A percentile compares a stretch with the other conserved stretches of the same genome.
These are phyloP conservation scores for Siderastrea siderea DNA, from an alignment of 92 coral and sea anemone genomes.

Conservation along the genomic window DNA sequence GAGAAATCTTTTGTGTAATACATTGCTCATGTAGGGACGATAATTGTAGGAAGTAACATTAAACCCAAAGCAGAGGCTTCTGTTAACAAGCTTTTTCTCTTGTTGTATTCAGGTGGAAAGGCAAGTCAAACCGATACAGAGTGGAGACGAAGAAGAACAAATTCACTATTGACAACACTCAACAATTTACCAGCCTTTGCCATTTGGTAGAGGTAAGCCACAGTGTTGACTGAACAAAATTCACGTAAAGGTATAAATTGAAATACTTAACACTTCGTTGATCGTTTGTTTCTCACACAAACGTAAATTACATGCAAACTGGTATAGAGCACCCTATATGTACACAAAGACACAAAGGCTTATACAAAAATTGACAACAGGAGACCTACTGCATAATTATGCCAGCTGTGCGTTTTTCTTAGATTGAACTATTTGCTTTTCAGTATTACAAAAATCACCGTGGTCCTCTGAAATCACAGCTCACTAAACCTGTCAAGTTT, in stretches of 20 bases:
- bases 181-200: constrained; percentile 49
- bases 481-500: constrained; percentile 28
- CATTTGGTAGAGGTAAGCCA: constrained; percentile 61
- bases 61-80: not conserved
- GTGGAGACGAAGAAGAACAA: constrained; percentile 32
- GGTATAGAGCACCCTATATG: too few relatives aligned
- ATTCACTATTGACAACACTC: constrained; percentile 44
- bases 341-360: too few relatives aligned
- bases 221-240: not conserved
- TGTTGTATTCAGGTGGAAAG: constrained; percentile 38
- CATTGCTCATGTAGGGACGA: too few relatives aligned
- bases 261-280: too few relatives aligned
- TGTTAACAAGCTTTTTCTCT: not conserved
- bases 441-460: constrained; percentile 27
- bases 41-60: too few relatives aligned
- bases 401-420: not conserved
- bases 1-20: too few relatives aligned
- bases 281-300: too few relatives aligned
- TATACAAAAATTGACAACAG: not conserved
- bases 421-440: not conserved
- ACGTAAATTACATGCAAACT: too few relatives aligned
- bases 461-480: constrained; percentile 34
- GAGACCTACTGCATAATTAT: too few relatives aligned
- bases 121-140: constrained; percentile 20
- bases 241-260: too few relatives aligned